Conservation (phyloP, 2,888 invertebrate species). For the Drosophila rubida region DNA sequence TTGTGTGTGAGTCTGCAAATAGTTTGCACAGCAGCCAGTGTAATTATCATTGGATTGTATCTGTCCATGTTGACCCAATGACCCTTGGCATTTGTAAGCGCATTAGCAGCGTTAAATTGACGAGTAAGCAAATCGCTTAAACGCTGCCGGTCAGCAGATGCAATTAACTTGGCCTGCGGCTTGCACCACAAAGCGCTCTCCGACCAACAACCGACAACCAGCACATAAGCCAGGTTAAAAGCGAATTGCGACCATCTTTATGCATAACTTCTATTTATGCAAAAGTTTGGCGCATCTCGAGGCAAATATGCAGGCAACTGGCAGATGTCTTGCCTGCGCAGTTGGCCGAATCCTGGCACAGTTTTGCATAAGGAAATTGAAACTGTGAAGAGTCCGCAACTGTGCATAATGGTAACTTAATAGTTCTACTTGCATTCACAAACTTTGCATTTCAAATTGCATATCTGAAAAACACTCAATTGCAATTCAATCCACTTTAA, state of each 20-base stretch:
- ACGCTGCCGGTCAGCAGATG: slow-evolving; percentile 22
- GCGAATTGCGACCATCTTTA: slow-evolving; percentile 20
- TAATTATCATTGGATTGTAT: slow-evolving; percentile 37
- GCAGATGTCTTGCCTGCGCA: slow-evolving; percentile 20
- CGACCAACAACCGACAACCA: not conserved
- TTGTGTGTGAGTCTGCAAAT: slow-evolving; percentile 46
- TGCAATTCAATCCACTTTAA: not conserved
- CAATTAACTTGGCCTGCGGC: slow-evolving; percentile 35
- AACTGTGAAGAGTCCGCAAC: slow-evolving; percentile 12
- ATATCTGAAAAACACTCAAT: not conserved
- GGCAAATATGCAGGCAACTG: slow-evolving; percentile 47
- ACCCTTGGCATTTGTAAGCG: slow-evolving; percentile 28
- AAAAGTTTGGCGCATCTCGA: slow-evolving; percentile 23
- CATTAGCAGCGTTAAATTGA: slow-evolving; percentile 6
- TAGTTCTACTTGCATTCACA: not conserved
- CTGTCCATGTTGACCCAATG: slow-evolving; percentile 6
- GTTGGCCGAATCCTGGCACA: slow-evolving; percentile 21
- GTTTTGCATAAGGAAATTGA: slow-evolving; percentile 22
- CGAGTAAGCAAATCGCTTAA: slow-evolving; percentile 15
- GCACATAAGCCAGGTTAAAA: not conserved
- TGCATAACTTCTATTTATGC: slow-evolving; percentile 24
- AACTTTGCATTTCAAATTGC: slow-evolving; percentile 7
- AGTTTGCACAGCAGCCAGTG: slow-evolving; percentile 36
- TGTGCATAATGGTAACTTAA: slow-evolving; percentile 14
- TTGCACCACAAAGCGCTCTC: slow-evolving; percentile 9